Evolutionary conservation across 2,113 vertebrate genomes (phyloP), one percentile per base, ranked within the genome.

Genomic region (Smithornis capensis): DNA sequence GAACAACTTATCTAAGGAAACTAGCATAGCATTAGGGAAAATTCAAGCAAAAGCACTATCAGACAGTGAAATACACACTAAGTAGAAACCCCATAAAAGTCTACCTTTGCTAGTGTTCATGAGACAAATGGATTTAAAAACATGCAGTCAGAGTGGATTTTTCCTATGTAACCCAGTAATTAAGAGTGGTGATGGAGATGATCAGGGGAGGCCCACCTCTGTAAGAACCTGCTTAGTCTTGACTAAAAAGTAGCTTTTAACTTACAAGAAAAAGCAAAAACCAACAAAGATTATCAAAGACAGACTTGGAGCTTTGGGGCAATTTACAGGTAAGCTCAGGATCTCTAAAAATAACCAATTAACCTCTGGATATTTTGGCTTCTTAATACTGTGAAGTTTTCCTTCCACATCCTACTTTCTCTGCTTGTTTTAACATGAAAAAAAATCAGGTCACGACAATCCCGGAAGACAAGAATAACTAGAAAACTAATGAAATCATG

Each of bases 401-500:
- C 56, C 47, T 94, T 79, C 37, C 27, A 73, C 44, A 62, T 93
- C 21, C 35, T 83, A 52, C 60, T 86, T 84, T 68, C 78, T 85
- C 68, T 63, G 76, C 49, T 77, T 83, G 31, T 52, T 71, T 94
- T 94, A 64, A 90, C 52, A 90, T 33, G 37, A 67, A 79, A 65
- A 56, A 86, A 84, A 83, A 45, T 28, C 60, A 87, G 75, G 75
- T 77, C 73, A 79, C 7, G 22, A 56, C 38, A 92, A 71, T 12
- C 45, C 33, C 0, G 0, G 81, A 87, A 92, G 62, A 85, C 40
- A 79, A 56, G 28, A 82, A 8, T 73, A 94, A 79, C 45, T 42
- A 71, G 60, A 84, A 84, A 91, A 84, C 15, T 84, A 94, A 92
- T 68, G 86, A 96, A 90, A 78, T 75, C 27, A 40, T 6, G 7